Evolutionary conservation across 2,797 vertebrate species (phyloP), one percentile per base, ranked within the genome.

Genomic region (Gymnocypris eckloni): DNA sequence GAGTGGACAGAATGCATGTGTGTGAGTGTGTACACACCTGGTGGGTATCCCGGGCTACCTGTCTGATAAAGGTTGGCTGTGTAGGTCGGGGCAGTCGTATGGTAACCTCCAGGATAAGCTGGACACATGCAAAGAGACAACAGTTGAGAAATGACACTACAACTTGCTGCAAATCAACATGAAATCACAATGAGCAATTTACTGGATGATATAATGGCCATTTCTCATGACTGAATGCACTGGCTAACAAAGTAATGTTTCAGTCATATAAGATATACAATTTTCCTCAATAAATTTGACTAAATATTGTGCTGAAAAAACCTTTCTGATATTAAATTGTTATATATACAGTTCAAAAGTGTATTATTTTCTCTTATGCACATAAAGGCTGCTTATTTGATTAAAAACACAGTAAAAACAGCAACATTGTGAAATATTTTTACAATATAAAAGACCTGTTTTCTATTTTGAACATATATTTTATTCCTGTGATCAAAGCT

Each of bases 21-120:
- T 84, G 33, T 64, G 66, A 20, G 41, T 54, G 28, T 12, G 11
- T 76, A 48, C 75, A 54, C 94, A 99, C 98, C 98, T 97, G 97
- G 97, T 94, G 98, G 98, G 56, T 99, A 99, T 92, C 97, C 98
- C 2, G 98, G 97, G 94, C 96, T 99, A 91, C 96, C 97, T 90
- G 98, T 97, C 88, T 98, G 97, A 90, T 99, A 99, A 91, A 99
- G 96, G 92, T 98, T 99, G 87, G 97, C 97, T 86, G 98, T 98
- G 94, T 99, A 99, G 92, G 98, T 95, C 83, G 97, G 97, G 71
- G 98, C 97, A 6, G 98, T 94, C 4, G 98, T 95, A 22, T 97
- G 97, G 89, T 99, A 99, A 81, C 97, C 98, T 86, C 97, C 96
- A 0, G 98, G 98, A 90, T 99, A 99, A 94, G 97, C 98, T 99